Evolutionary conservation across 1,140 invertebrate species (phyloP), one percentile per base, ranked within the genome.

Genomic region (Nixonia krombeini): DNA sequence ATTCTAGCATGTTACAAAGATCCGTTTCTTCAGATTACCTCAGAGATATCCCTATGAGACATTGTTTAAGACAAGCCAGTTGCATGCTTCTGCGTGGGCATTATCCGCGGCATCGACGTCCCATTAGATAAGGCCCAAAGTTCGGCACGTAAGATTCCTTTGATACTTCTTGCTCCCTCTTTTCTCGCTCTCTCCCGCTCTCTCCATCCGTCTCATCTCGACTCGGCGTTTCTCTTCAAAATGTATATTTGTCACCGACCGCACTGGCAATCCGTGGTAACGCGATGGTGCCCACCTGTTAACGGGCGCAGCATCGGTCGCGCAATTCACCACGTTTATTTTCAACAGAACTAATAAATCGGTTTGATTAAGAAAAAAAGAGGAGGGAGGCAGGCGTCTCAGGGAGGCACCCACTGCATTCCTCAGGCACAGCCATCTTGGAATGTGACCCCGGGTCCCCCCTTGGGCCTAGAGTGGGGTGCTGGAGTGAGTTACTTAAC

Each of bases 11-110:
- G 6, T 3, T 21, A 6, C 6, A 21, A 21, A 6, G 21, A 21
- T 6, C 21, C 21, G 2, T 21, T 21, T 2, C 21, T 21, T 21
- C 2, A 21, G 21, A 21, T 80, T 83, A 87, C 86, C 86, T 87
- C 85, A 65, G 84, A 86, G 78, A 86, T 86, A 83, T 87, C 86
- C 76, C 86, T 80, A 73, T 87, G 86, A 80, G 86, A 87, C 86
- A 87, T 86, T 75, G 76, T 68, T 82, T 80, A 82, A 73, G 57
- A 72, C 73, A 75, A 73, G 74, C 71, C 73, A 73, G 78, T 76
- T 62, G 75, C 81, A 83, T 84, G 74, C 79, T 81, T 74, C 67
- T 73, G 72, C 67, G 65, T 73, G 73, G 74, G 79, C 81, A 82
- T 85, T 70, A 78, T 79, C 78, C 70, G 58, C 16, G 59, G 29